Conservation (phyloP, 2,113 vertebrate genomes). For the Chroicocephalus ridibundus region DNA sequence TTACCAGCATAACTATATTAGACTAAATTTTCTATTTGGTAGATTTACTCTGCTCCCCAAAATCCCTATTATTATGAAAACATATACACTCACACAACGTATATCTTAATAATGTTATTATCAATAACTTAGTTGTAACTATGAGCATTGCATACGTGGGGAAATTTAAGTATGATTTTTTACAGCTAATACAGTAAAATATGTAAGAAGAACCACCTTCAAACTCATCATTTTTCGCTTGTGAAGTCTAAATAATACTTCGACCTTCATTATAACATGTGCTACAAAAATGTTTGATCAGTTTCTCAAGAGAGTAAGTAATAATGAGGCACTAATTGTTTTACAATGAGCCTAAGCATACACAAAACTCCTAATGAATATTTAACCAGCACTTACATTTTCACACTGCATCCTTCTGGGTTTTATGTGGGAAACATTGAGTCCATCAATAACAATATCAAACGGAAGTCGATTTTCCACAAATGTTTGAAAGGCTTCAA, state of each 20-base stretch:
- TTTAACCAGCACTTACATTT: constrained; percentile 80
- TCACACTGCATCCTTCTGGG: constrained; percentile 73
- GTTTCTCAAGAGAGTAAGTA: constrained; percentile 24
- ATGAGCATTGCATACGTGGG: neutral
- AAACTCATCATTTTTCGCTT: neutral
- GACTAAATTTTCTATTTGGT: neutral
- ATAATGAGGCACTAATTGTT: constrained; percentile 19
- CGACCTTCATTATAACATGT: neutral
- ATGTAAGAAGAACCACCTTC: neutral
- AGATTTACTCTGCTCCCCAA: neutral
- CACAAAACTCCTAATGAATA: constrained; percentile 35
- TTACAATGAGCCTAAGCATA: neutral
- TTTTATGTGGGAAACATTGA: constrained; percentile 85
- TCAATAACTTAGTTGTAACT: neutral
- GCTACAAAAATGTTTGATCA: neutral
- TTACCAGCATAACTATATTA: neutral
- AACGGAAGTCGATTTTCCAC: constrained; percentile 80
- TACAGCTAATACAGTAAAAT: neutral
- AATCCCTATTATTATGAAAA: neutral
- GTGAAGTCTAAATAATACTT: neutral
- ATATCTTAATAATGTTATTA: neutral
- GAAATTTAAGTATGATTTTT: neutral
- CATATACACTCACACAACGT: neutral
- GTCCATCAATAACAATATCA: constrained; percentile 92
- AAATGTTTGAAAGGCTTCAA: constrained; percentile 86